Conservation (phyloP, 2,888 invertebrate species). For the Harpalus rubripes region DNA sequence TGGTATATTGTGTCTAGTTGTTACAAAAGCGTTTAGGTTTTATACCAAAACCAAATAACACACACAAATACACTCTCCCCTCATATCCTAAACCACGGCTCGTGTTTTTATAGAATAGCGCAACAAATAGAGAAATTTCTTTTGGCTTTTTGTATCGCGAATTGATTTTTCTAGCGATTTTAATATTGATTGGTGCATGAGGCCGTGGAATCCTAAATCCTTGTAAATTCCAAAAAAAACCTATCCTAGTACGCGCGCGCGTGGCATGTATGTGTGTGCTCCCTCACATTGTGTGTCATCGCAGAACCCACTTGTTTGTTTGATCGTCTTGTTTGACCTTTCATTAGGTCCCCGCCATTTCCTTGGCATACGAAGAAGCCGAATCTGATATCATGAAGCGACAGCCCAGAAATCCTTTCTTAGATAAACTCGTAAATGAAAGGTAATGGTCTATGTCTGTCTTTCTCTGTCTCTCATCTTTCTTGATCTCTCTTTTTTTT, state of each 20-base stretch:
- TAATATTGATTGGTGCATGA: not conserved
- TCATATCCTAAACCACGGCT: slow-evolving; percentile 36
- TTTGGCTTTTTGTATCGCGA: slow-evolving; percentile 18
- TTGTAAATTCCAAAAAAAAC: not conserved
- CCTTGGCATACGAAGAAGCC: slow-evolving; percentile 98
- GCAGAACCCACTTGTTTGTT: slow-evolving; percentile 56
- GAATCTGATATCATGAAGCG: slow-evolving; percentile 99
- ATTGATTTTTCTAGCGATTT: not conserved
- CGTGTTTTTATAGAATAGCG: slow-evolving; percentile 40
- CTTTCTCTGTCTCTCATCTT: slow-evolving; percentile 21
- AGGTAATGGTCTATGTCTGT: slow-evolving; percentile 83
- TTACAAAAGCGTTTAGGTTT: slow-evolving; percentile 35
- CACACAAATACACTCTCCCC: slow-evolving; percentile 54
- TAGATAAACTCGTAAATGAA: slow-evolving; percentile 99
- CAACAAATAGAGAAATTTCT: slow-evolving; percentile 18
- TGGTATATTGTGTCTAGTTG: slow-evolving; percentile 28
- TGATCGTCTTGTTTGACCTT: slow-evolving; percentile 62
- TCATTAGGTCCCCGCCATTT: slow-evolving; percentile 96
- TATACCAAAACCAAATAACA: slow-evolving; percentile 52
- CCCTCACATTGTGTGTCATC: slow-evolving; percentile 54
- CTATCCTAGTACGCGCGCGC: slow-evolving; percentile 23
- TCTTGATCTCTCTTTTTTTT: slow-evolving; percentile 30
- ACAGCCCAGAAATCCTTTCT: slow-evolving; percentile 97
- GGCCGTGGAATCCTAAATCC: slow-evolving; percentile 32
- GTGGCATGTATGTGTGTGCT: slow-evolving; percentile 47